These are phyloP conservation scores for Zapus hudsonius DNA, from an alignment of 2,113 vertebrate species.

Conservation along the genomic window DNA sequence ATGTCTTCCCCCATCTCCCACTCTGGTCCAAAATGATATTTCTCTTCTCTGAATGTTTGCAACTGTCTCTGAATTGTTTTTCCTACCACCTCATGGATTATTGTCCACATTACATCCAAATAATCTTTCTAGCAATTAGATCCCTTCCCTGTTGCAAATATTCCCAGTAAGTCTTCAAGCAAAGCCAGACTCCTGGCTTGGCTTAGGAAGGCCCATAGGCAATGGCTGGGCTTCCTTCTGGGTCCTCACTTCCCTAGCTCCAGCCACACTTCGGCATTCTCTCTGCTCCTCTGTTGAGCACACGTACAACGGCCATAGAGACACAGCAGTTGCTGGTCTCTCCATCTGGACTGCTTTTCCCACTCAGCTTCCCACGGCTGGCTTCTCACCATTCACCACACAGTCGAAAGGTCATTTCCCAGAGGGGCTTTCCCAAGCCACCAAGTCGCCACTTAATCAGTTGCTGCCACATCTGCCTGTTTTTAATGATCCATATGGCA, in stretches of 20 bases:
- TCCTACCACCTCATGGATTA: neutral
- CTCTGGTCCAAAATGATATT: neutral
- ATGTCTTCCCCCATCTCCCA: accelerated
- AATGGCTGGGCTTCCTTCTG: neutral
- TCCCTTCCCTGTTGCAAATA: neutral
- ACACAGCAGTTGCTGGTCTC: neutral
- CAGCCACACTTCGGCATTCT: neutral
- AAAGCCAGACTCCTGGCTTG: neutral
- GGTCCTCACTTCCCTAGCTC: neutral
- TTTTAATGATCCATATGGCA: neutral
- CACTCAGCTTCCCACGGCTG: neutral
- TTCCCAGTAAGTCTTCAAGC: neutral
- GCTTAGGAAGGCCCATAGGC: neutral
- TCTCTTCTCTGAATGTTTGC: neutral
- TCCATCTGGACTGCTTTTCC: neutral
- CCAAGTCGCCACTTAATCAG: neutral
- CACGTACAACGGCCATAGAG: neutral
- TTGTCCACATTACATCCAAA: neutral
- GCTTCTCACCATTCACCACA: neutral
- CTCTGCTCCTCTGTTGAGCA: neutral
- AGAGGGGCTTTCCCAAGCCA: neutral
- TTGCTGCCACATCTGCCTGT: neutral
- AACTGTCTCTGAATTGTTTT: neutral
- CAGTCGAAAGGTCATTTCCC: neutral
- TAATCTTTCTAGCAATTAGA: neutral